phyloP scores from a whole-genome alignment of 2,797 vertebrate species.

The Acanthurus tractus region DNA sequence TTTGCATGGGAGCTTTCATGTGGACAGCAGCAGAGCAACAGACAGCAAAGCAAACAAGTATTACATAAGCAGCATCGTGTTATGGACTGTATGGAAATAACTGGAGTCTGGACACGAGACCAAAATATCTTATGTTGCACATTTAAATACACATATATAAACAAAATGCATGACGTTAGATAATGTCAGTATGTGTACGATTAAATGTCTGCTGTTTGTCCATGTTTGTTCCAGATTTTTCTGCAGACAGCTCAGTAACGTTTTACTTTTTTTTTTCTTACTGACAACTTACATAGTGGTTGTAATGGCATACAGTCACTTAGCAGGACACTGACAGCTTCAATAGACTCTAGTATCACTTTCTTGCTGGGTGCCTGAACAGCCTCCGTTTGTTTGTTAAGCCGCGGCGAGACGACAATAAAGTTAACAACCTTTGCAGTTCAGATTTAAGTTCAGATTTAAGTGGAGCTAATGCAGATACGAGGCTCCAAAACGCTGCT shows the following conservation, averaged over 20 bases:
- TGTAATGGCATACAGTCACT: no score
- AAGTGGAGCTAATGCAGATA: conserved; percentile 42
- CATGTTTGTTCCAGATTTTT: no score
- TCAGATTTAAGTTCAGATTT: conserved; percentile 45
- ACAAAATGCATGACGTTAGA: no score
- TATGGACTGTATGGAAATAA: neutral
- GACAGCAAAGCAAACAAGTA: neutral
- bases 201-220: no score
- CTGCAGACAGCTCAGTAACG: no score
- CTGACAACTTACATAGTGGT: no score
- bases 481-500: conserved; percentile 8
- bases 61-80: neutral
- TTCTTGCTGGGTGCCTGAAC: conserved; percentile 7
- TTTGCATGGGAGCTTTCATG: neutral
- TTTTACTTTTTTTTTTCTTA: no score
- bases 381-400: conserved; percentile 29
- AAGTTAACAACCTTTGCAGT: conserved; percentile 29
- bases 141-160: no score
- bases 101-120: neutral
- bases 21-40: neutral
- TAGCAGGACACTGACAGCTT: conserved; percentile 10
- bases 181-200: no score
- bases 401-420: conserved; percentile 19
- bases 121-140: neutral
- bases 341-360: neutral